Conservation (phyloP, 1,140 invertebrate species). For the Bombyx mandarina region DNA sequence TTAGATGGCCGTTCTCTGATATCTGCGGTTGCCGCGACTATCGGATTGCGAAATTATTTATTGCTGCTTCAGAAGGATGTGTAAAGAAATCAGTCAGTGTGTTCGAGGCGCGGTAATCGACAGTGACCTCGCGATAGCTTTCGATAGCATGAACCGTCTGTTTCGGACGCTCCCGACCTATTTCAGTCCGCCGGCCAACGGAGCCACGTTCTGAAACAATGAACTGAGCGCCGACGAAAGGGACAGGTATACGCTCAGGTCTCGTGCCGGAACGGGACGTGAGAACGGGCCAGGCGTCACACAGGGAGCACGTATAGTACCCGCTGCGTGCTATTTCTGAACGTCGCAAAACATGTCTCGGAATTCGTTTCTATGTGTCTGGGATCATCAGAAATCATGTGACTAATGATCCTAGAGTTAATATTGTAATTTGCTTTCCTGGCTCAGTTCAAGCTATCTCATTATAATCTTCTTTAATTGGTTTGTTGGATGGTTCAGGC, state of each 20-base stretch:
- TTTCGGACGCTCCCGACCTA: slow-evolving; percentile 63
- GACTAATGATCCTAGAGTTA: slow-evolving; percentile 54
- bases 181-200: slow-evolving; percentile 58
- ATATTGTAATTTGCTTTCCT: slow-evolving; percentile 23
- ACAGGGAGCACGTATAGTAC: slow-evolving; percentile 58
- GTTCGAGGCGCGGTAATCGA: slow-evolving; percentile 32
- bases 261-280: slow-evolving; percentile 45
- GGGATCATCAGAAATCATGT: slow-evolving; percentile 65
- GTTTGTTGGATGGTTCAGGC: no score
- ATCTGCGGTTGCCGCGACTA: no score
- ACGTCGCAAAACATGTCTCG: slow-evolving; percentile 67
- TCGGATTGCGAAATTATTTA: slow-evolving; percentile 1
- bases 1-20: not conserved
- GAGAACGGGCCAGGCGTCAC: slow-evolving; percentile 44
- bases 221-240: slow-evolving; percentile 51
- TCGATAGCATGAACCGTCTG: slow-evolving; percentile 58
- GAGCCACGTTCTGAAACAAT: slow-evolving; percentile 60
- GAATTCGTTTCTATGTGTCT: slow-evolving; percentile 67
- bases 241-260: slow-evolving; percentile 46
- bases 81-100: slow-evolving; percentile 21
- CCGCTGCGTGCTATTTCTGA: slow-evolving; percentile 65
- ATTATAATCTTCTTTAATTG: no score
- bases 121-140: slow-evolving; percentile 62
- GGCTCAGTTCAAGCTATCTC: slow-evolving; percentile 3
- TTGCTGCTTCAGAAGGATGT: slow-evolving; percentile 12